phyloP scores from a whole-genome alignment of 2,113 vertebrate genomes.

The Megaceryle torquata region DNA sequence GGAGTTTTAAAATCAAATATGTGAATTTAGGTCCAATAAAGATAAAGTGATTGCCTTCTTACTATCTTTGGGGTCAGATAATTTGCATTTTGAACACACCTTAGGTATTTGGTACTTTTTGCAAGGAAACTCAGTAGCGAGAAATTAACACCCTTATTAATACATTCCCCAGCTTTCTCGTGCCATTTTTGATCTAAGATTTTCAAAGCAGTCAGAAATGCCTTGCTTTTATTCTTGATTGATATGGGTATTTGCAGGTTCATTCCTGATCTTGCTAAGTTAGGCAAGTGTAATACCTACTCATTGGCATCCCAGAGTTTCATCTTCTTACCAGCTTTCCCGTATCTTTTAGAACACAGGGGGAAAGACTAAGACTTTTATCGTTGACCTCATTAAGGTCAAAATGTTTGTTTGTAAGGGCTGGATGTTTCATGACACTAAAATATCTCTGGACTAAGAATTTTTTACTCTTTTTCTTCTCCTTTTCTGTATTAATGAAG shows the following conservation, averaged over 20 bases:
- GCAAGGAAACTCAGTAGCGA: background rate
- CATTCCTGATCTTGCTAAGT: background rate
- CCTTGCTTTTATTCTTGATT: background rate
- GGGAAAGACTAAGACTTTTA: background rate
- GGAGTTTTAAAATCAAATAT: background rate
- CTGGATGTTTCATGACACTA: background rate
- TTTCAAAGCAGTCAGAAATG: background rate
- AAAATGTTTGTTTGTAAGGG: background rate
- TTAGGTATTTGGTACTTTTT: background rate
- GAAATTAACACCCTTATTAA: background rate
- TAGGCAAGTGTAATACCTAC: background rate
- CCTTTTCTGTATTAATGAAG: background rate
- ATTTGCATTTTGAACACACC: background rate
- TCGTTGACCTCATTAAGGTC: background rate
- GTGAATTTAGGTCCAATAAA: background rate
- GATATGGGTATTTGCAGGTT: background rate
- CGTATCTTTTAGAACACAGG: accelerated
- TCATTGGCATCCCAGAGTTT: background rate
- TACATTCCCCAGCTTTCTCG: background rate
- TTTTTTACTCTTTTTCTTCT: background rate
- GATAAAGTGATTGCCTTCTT: accelerated
- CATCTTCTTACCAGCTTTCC: background rate
- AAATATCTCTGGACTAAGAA: background rate
- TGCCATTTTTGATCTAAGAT: background rate
- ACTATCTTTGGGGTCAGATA: background rate